A percentile compares a stretch with the other conserved stretches of the same genome.
phyloP scores from a whole-genome alignment of 1,140 invertebrate species.

The Drosophila auraria region DNA sequence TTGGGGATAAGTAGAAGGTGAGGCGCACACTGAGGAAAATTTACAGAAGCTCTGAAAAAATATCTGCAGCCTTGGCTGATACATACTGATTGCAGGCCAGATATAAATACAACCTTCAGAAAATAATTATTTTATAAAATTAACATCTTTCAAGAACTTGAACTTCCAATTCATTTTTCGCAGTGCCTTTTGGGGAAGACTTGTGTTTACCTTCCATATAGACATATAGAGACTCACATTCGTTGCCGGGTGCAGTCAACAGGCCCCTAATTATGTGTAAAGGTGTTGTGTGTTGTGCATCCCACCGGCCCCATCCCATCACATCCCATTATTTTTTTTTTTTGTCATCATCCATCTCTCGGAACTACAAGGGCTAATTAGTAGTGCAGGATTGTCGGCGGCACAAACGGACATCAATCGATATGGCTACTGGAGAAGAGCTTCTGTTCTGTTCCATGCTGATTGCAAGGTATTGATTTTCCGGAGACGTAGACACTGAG shows the following conservation, averaged over 20 bases:
- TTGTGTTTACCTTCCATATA: slow-evolving; percentile 69
- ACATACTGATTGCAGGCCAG: not conserved
- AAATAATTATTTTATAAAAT: too few relatives aligned
- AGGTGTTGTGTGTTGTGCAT: slow-evolving; percentile 60
- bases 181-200: slow-evolving; percentile 6
- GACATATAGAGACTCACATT: slow-evolving; percentile 50
- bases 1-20: slow-evolving; percentile 25
- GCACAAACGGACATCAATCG: slow-evolving; percentile 40
- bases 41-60: not conserved
- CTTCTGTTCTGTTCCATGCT: slow-evolving; percentile 23
- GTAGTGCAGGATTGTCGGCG: slow-evolving; percentile 54
- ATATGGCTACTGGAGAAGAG: slow-evolving; percentile 39
- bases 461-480: slow-evolving; percentile 45
- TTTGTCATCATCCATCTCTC: slow-evolving; percentile 18
- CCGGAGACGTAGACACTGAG: slow-evolving; percentile 2
- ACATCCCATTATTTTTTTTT: slow-evolving; percentile 1
- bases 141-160: too few relatives aligned
- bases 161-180: not conserved
- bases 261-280: slow-evolving; percentile 81
- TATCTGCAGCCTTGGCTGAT: not conserved
- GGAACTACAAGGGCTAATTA: slow-evolving; percentile 65
- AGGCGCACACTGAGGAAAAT: slow-evolving; percentile 13
- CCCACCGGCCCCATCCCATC: not conserved
- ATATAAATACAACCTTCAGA: too few relatives aligned
- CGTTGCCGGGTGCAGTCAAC: slow-evolving; percentile 71